phyloP scores from a whole-genome alignment of 2,797 vertebrate species.

The Notolabrus celidotus region DNA sequence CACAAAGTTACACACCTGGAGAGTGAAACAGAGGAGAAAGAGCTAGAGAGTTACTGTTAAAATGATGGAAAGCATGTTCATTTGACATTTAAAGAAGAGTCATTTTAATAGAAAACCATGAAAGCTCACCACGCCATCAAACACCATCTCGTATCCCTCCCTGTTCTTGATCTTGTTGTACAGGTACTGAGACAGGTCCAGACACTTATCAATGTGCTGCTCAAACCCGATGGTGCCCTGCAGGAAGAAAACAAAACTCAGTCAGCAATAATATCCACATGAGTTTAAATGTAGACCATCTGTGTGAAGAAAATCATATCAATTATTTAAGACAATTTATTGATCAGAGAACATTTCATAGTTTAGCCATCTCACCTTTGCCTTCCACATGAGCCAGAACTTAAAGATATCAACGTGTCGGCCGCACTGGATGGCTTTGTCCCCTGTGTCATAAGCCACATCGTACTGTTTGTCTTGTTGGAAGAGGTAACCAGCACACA shows the following conservation, averaged over 20 bases:
- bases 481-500: constrained; percentile 99
- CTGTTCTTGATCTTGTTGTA: constrained; percentile 97
- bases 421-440: constrained; percentile 98
- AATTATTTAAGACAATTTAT: neutral
- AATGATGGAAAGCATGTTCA: neutral
- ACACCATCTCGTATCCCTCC: constrained; percentile 98
- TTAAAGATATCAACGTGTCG: constrained; percentile 99
- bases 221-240: constrained; percentile 98
- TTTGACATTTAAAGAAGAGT: too few relatives aligned
- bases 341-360: neutral
- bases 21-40: too few relatives aligned
- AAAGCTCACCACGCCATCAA: constrained; percentile 92
- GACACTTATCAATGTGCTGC: constrained; percentile 97
- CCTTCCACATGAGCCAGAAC: constrained; percentile 99
- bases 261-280: neutral
- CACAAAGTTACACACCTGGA: neutral
- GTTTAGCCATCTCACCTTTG: constrained; percentile 70
- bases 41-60: neutral
- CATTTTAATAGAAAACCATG: neutral
- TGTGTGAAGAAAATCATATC: neutral
- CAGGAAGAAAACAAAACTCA: neutral
- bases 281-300: neutral
- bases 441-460: constrained; percentile 96
- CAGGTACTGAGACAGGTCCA: constrained; percentile 96
- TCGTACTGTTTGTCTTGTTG: constrained; percentile 99